phyloP scores from a whole-genome alignment of 1,140 invertebrate genomes.

The Paraescarpia echinospica region DNA sequence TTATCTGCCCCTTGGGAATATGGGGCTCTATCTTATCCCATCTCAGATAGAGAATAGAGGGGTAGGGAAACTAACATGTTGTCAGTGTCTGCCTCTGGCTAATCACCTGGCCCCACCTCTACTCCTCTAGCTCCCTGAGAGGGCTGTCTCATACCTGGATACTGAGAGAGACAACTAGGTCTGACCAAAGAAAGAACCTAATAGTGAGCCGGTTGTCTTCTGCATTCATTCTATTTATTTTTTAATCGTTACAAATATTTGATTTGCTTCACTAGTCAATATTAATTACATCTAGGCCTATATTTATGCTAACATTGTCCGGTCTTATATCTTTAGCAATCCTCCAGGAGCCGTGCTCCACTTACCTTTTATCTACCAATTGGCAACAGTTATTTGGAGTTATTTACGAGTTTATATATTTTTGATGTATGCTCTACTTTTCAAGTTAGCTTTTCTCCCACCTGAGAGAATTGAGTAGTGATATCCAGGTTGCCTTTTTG shows the following conservation, averaged over 20 bases:
- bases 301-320: no score
- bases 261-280: not conserved
- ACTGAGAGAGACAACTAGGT: not conserved
- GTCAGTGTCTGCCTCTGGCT: not conserved
- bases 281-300: no score
- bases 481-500: no score
- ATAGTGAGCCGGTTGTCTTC: not conserved
- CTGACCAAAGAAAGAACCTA: not conserved
- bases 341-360: no score
- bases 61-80: not conserved
- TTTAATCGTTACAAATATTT: not conserved
- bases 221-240: no score
- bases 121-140: not conserved
- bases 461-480: no score
- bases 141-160: not conserved
- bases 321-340: no score
- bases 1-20: not conserved
- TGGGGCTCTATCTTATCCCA: not conserved
- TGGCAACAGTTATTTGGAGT: no score
- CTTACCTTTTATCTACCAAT: no score
- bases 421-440: no score
- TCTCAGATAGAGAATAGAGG: not conserved
- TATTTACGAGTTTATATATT: no score
- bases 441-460: no score
- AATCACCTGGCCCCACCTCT: not conserved